A percentile compares a stretch with the other conserved stretches of the same genome.
Evolutionary conservation across 1,140 invertebrate species (phyloP).

Genomic region (Brachionus rotundiformis): DNA sequence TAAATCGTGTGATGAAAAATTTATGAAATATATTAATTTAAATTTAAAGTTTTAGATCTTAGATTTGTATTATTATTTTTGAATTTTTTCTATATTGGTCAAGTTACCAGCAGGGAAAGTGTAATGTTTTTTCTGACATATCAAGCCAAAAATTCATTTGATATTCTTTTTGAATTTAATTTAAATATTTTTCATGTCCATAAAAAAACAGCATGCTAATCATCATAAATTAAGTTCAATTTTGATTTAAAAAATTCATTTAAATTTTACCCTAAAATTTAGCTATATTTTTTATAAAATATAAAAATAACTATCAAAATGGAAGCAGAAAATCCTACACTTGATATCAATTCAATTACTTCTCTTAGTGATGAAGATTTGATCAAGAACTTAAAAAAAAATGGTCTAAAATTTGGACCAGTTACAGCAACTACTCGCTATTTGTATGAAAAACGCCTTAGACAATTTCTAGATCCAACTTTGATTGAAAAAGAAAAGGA

Average conservation of each 20-base stretch:
- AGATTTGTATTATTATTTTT: too few species aligned
- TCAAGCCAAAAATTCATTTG: neutral
- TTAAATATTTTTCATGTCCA: neutral
- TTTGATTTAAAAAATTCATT: neutral
- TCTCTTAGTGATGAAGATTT: slow-evolving; percentile 31
- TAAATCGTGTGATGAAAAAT: too few species aligned
- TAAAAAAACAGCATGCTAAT: neutral
- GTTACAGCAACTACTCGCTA: neutral
- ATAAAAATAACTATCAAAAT: neutral
- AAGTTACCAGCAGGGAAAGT: too few species aligned
- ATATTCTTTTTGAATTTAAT: neutral
- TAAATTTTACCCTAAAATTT: neutral
- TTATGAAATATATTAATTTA: too few species aligned
- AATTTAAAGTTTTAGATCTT: too few species aligned
- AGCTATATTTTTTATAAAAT: neutral
- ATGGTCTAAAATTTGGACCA: slow-evolving; percentile 16
- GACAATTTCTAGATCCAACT: slow-evolving; percentile 4
- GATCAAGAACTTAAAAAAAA: slow-evolving; percentile 25
- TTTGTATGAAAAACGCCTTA: slow-evolving; percentile 44
- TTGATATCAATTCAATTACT: neutral
- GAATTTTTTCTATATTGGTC: too few species aligned
- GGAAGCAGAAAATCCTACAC: neutral
- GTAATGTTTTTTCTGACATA: neutral
- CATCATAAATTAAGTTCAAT: neutral
- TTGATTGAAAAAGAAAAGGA: neutral